These are phyloP conservation scores for Montipora capricornis DNA, from an alignment of 64 coral and sea anemone genomes.

Conservation along the genomic window DNA sequence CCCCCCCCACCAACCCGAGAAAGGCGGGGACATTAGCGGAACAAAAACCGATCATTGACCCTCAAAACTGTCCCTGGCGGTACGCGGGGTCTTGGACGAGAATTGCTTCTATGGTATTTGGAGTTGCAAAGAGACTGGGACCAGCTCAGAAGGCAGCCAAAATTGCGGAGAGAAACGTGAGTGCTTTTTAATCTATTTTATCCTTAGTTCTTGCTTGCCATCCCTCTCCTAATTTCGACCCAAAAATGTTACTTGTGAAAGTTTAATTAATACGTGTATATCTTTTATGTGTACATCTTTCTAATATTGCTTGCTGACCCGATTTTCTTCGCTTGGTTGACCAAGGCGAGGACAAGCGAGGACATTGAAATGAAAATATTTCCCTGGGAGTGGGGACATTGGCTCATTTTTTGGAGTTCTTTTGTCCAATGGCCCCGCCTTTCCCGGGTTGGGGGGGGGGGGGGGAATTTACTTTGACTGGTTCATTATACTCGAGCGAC, in stretches of 20 bases:
- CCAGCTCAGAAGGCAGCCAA: neutral
- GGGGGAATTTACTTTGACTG: neutral
- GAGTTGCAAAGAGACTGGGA: neutral
- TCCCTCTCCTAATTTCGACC: neutral
- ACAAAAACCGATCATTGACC: neutral
- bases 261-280: neutral
- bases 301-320: no score
- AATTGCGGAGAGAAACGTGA: neutral
- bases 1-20: no score
- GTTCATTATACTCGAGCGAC: neutral
- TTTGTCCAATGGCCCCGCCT: neutral
- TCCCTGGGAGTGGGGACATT: constrained; percentile 51
- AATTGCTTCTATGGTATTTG: neutral
- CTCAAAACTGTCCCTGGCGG: constrained; percentile 23
- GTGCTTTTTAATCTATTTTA: neutral
- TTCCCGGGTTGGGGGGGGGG: neutral
- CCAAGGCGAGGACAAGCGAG: constrained; percentile 42
- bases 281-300: no score
- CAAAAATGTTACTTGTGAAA: neutral
- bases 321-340: no score
- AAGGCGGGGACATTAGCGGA: no score
- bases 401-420: neutral
- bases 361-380: constrained; percentile 61
- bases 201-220: neutral
- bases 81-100: constrained; percentile 18